phyloP scores from a whole-genome alignment of 2,797 vertebrate species.

The Furcifer pardalis region DNA sequence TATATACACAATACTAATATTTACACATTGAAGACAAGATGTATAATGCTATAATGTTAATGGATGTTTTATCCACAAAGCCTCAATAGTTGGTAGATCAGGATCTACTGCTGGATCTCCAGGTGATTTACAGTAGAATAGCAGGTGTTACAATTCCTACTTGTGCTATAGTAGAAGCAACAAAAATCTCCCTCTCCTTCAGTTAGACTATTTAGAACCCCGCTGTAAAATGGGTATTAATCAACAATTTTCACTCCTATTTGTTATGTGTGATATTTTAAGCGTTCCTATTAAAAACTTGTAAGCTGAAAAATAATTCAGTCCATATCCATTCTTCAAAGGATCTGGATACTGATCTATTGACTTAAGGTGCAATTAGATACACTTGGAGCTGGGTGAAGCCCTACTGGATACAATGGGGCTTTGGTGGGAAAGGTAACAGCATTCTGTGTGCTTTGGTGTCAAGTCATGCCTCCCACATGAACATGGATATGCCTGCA shows the following conservation, averaged over 20 bases:
- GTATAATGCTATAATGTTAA: neutral
- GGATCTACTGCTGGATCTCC: neutral
- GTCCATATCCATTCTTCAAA: conserved; percentile 59
- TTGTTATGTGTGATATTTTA: neutral
- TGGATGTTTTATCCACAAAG: neutral
- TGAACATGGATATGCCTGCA: no score
- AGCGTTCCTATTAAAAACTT: neutral
- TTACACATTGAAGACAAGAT: neutral
- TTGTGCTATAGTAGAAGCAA: neutral
- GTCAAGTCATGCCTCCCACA: no score
- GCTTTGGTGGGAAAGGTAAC: no score
- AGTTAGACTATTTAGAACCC: no score
- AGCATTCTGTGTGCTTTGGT: no score
- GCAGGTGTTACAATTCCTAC: neutral
- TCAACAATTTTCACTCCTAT: neutral
- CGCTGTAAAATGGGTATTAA: neutral
- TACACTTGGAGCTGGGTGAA: neutral
- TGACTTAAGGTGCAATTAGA: neutral
- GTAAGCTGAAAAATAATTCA: conserved; percentile 36
- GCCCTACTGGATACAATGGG: no score
- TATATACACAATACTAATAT: neutral
- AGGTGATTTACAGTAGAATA: neutral
- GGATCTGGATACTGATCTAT: conserved; percentile 61
- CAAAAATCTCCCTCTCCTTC: neutral
- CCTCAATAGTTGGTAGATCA: neutral